These are phyloP conservation scores for Clarias platycephalus DNA, from an alignment of 2,797 vertebrate genomes.

Conservation along the genomic window DNA sequence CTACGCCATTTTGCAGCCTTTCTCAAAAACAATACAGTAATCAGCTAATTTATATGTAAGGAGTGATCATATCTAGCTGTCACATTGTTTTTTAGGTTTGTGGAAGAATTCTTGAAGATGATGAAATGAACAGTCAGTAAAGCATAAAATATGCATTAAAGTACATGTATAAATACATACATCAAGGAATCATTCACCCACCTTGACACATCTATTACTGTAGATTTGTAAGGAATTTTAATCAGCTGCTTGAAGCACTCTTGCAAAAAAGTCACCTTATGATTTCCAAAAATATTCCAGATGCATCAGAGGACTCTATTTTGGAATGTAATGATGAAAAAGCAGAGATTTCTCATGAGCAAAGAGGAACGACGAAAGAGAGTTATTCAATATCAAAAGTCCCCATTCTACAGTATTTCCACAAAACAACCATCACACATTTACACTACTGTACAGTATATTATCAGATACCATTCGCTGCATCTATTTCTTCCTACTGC, in stretches of 20 bases:
- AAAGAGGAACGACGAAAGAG: background rate
- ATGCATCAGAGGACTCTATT: background rate
- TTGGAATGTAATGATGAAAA: background rate
- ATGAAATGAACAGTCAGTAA: background rate
- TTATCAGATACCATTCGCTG: background rate
- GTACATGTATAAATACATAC: background rate
- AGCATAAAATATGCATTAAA: background rate
- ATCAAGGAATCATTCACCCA: background rate
- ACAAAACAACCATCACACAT: background rate
- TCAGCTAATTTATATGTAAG: background rate
- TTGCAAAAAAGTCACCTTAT: background rate
- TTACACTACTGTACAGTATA: background rate
- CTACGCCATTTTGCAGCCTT: background rate
- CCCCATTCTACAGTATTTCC: background rate
- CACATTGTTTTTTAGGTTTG: background rate
- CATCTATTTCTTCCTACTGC: background rate
- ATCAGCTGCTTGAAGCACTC: background rate
- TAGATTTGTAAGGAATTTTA: slow-evolving; percentile 2
- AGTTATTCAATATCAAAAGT: background rate
- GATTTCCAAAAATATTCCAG: background rate
- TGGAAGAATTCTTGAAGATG: background rate
- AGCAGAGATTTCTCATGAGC: background rate
- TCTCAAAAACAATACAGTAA: background rate
- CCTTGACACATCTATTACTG: background rate
- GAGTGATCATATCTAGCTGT: background rate